phyloP scores from a whole-genome alignment of 2,113 vertebrate genomes.

The Athene cunicularia region DNA sequence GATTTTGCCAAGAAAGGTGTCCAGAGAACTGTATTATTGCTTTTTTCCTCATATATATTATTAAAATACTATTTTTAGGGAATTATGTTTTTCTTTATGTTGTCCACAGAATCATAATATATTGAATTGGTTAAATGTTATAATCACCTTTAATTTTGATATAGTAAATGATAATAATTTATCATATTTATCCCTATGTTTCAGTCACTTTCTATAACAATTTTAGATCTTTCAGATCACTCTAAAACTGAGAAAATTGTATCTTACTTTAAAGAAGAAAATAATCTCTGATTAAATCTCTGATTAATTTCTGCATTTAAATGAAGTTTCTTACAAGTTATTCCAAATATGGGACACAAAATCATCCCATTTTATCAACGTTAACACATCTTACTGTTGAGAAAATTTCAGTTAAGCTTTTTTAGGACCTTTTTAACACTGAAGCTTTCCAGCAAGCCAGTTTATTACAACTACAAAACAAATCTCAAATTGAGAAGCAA shows the following conservation, averaged over 20 bases:
- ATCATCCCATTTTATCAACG: not conserved
- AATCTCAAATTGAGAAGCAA: not conserved
- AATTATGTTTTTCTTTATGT: not conserved
- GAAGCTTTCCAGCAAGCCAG: not conserved
- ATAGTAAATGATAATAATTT: not conserved
- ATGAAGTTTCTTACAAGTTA: slow-evolving; percentile 9
- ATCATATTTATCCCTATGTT: not conserved
- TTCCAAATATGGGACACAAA: not conserved
- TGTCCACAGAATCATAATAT: not conserved
- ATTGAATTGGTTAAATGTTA: not conserved
- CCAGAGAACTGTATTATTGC: not conserved
- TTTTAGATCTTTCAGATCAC: not conserved
- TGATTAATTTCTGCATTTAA: slow-evolving; percentile 26
- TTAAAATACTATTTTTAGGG: not conserved
- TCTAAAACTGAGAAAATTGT: not conserved
- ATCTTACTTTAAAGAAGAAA: not conserved
- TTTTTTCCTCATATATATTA: not conserved
- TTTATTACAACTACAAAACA: not conserved
- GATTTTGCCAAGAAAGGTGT: not conserved
- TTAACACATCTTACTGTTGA: not conserved
- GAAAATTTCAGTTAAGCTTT: not conserved
- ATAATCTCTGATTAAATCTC: slow-evolving; percentile 30
- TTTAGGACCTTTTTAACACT: not conserved
- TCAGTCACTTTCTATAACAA: not conserved
- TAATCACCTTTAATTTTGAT: not conserved